Percentiles rank a stretch among this genome's conserved stretches.
These are phyloP conservation scores for Sarcoramphus papa DNA, from an alignment of 2,797 vertebrate genomes.

Conservation along the genomic window DNA sequence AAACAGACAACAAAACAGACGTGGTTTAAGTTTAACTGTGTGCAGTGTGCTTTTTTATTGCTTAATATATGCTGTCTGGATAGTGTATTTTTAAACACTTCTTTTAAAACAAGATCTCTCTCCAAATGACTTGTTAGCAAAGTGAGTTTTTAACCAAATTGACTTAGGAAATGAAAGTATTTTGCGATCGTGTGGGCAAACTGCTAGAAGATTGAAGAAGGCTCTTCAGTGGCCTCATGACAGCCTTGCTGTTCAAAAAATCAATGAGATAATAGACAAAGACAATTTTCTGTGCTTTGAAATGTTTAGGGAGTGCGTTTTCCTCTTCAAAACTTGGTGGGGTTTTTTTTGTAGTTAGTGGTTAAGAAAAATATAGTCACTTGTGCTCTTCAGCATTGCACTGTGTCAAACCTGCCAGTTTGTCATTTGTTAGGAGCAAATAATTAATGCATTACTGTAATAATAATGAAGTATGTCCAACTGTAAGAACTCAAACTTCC, in stretches of 20 bases:
- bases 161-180: background rate
- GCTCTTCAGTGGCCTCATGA: background rate
- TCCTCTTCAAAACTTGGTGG: background rate
- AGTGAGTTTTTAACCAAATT: background rate
- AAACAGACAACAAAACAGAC: background rate
- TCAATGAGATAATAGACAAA: background rate
- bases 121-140: background rate
- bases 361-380: background rate
- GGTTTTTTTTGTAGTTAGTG: background rate
- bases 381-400: background rate
- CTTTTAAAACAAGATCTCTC: background rate
- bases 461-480: background rate
- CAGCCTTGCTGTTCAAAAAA: background rate
- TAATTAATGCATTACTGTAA: background rate
- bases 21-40: background rate
- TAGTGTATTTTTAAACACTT: background rate
- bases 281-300: conserved; percentile 3
- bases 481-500: background rate
- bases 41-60: background rate
- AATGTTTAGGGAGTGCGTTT: background rate
- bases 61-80: background rate
- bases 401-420: background rate
- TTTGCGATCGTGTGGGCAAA: background rate
- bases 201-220: background rate
- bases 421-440: background rate